These are phyloP conservation scores for Indicator maculatus DNA, from an alignment of 2,113 vertebrate genomes.

Conservation along the genomic window DNA sequence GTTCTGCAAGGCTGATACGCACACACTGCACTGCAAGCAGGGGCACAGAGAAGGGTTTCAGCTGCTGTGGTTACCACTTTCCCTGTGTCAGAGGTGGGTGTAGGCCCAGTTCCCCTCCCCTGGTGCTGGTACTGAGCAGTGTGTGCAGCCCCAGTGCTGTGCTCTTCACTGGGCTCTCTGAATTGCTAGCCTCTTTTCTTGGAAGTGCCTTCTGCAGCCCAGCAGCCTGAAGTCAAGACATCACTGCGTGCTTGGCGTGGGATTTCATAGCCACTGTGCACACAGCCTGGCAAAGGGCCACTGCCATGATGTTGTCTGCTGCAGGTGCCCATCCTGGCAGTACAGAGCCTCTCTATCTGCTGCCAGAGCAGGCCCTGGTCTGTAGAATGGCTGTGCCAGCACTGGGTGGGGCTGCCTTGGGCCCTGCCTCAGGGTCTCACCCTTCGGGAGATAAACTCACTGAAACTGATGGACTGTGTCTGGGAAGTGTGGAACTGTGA, in stretches of 20 bases:
- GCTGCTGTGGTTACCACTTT: background rate
- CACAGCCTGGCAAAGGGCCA: too few species aligned
- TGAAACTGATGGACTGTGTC: background rate
- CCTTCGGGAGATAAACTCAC: background rate
- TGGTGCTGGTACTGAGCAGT: background rate
- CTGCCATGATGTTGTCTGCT: background rate
- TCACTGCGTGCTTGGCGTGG: background rate
- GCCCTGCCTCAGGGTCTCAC: background rate
- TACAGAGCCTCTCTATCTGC: background rate
- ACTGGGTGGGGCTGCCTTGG: too few species aligned
- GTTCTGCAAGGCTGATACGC: background rate
- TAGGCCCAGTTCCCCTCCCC: background rate
- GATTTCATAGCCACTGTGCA: background rate
- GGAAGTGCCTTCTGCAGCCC: background rate
- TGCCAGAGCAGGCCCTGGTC: background rate
- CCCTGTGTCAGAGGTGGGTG: background rate
- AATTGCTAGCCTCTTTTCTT: background rate
- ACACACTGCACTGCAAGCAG: background rate
- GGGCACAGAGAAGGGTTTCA: background rate
- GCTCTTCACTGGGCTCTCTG: background rate
- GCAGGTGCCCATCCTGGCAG: too few species aligned
- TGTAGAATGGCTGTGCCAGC: background rate
- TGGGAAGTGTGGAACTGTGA: too few species aligned
- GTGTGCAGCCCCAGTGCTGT: background rate
- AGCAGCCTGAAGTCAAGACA: background rate